Evolutionary conservation across 2,113 vertebrate genomes (phyloP).

Genomic region (Phrynosoma platyrhinos): DNA sequence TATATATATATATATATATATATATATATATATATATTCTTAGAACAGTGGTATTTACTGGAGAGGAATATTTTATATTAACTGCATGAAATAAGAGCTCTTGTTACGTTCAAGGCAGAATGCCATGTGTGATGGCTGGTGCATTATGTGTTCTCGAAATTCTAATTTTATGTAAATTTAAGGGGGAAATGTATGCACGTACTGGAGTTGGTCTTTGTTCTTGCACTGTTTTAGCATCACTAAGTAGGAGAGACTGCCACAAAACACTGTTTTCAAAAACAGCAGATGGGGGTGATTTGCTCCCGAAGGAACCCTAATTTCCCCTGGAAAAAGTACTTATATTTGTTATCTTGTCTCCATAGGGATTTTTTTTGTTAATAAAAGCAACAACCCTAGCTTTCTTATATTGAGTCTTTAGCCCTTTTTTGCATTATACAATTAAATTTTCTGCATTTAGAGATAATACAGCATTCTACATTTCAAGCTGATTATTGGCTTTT

Average conservation of each 20-base stretch:
- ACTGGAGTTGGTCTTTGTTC: slow-evolving; percentile 75
- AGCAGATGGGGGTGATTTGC: slow-evolving; percentile 74
- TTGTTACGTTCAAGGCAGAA: slow-evolving; percentile 57
- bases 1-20: no score
- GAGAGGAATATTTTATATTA: not conserved
- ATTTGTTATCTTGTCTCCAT: slow-evolving; percentile 68
- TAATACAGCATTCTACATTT: slow-evolving; percentile 53
- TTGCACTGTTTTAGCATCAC: slow-evolving; percentile 74
- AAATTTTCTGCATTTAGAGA: slow-evolving; percentile 59
- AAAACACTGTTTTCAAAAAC: slow-evolving; percentile 68
- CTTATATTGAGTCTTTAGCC: slow-evolving; percentile 57
- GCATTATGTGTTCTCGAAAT: slow-evolving; percentile 75
- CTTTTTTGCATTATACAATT: slow-evolving; percentile 43
- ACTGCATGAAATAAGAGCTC: slow-evolving; percentile 16
- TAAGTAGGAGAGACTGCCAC: slow-evolving; percentile 75
- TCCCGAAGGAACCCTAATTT: slow-evolving; percentile 74
- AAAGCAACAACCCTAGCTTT: slow-evolving; percentile 38
- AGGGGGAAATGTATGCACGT: slow-evolving; percentile 68
- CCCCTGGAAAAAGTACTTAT: slow-evolving; percentile 63
- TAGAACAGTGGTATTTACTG: slow-evolving; percentile 50
- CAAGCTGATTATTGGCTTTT: slow-evolving; percentile 55
- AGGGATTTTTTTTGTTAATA: slow-evolving; percentile 41
- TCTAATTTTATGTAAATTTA: slow-evolving; percentile 78
- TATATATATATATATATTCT: no score
- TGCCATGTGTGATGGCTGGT: slow-evolving; percentile 63